Base-by-base conservation (phyloP, 92 coral and sea anemone species). In the Zoanthus solanderi region DNA sequence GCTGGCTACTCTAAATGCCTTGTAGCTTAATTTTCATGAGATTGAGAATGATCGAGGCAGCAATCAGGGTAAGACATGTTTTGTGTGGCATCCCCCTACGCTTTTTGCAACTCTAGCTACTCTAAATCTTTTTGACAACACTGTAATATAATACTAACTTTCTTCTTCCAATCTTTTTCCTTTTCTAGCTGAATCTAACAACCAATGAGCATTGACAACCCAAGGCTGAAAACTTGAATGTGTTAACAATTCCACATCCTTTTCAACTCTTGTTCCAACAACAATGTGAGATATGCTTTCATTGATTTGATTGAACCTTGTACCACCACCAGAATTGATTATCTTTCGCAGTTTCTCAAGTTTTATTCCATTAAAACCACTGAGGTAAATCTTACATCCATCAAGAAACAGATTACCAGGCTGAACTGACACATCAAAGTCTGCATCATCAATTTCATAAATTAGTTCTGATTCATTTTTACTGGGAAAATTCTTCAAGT, bases 291-390 rank as follows among this genome's bases (percentile, higher is more conserved):
- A 93, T 34, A 97, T 96, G 57, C 87, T 94, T 66, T 96, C 95
- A 86, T 95, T 97, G 90, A 97, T 89, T 92, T 96, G 95, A 57
- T 95, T 95, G 75, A 97, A 97, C 83, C 99, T 93, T 28, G 98
- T 95, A 15, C 95, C 99, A 16, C 99, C 98, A 4, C 99, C 99
- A 72, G 90, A 89, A 79, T 97, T 97, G 30, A 97, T 90, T 31
- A 94, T 90, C 83, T 92, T 97, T 60, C 98, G 92, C 10, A 97
- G 78, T 71, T 92, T 90, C 54, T 97, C 99, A 73, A 97, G 85
- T 42, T 85, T 87, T 31, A 69, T 66, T 11, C 95, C 97, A 87
- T 78, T 87, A 72, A 97, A 97, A 12, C 98, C 98, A 92, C 98
- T 93, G 67, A 97, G 83, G 84, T 78, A 97, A 48, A 97, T 91